A percentile compares a stretch with the other conserved stretches of the same genome.
Evolutionary conservation across 2,113 vertebrate genomes (phyloP).

Genomic region (Abramis brama): DNA sequence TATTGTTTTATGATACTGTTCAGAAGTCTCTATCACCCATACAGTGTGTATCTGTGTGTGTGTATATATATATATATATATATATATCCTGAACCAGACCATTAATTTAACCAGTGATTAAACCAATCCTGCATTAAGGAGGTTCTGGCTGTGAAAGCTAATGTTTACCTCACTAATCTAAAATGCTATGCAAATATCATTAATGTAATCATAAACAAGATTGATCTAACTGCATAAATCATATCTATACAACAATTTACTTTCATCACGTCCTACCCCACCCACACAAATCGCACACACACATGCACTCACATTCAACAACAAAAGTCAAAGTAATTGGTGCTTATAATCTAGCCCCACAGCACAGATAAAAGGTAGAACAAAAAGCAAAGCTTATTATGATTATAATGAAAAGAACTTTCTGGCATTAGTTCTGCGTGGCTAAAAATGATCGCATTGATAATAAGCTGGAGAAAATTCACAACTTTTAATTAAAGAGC

Average conservation of each 20-base stretch:
- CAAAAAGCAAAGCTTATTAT: conserved; percentile 22
- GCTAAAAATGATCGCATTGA: conserved; percentile 27
- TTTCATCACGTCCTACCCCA: not conserved
- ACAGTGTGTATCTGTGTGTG: no score
- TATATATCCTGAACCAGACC: not conserved
- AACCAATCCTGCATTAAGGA: not conserved
- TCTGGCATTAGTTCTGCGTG: conserved; percentile 24
- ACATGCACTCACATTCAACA: not conserved
- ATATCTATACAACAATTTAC: conserved; percentile 8
- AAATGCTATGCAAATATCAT: not conserved
- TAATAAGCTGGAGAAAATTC: conserved; percentile 21
- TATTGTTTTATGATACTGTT: not conserved
- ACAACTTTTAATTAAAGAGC: conserved; percentile 47
- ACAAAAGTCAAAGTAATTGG: conserved; percentile 15
- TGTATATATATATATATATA: not conserved
- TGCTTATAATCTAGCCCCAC: conserved; percentile 9
- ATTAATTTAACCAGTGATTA: not conserved
- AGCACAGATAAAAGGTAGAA: conserved; percentile 22
- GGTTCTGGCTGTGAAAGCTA: not conserved
- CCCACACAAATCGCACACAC: conserved; percentile 12
- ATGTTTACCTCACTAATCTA: conserved; percentile 6
- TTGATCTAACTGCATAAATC: conserved; percentile 5
- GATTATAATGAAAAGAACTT: conserved; percentile 22
- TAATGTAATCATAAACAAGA: not conserved
- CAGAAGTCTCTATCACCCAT: not conserved